These are phyloP conservation scores for Empidonax alnorum DNA, from an alignment of 2,113 vertebrate genomes.

Conservation along the genomic window DNA sequence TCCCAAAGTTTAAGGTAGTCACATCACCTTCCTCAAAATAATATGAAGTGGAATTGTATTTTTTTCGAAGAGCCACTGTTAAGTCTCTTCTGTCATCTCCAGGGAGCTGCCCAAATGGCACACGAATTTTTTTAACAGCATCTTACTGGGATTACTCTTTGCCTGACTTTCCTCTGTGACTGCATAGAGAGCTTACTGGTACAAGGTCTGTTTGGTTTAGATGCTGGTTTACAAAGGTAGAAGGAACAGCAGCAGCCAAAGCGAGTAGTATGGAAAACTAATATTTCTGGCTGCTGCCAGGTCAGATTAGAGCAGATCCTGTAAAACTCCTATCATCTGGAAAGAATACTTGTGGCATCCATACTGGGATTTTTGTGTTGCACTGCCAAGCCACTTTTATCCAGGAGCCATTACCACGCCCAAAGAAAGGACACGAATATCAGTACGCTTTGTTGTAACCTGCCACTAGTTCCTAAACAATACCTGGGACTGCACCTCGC, in stretches of 20 bases:
- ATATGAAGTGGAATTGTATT: not conserved
- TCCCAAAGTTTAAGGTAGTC: not conserved
- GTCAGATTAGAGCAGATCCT: not conserved
- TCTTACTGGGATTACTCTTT: not conserved
- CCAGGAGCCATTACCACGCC: not conserved
- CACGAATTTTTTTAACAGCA: not conserved
- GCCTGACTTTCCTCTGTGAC: not conserved
- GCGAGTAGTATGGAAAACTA: not conserved
- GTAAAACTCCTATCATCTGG: not conserved
- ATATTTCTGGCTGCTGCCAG: not conserved
- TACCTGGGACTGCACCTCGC: not conserved
- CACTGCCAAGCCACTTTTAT: not conserved
- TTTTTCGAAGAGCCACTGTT: not conserved
- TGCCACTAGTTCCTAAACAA: not conserved
- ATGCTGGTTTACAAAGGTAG: not conserved
- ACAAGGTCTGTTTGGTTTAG: not conserved
- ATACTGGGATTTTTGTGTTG: not conserved
- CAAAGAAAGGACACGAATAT: not conserved
- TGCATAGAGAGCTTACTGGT: not conserved
- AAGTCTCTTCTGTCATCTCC: not conserved
- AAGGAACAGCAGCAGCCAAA: not conserved
- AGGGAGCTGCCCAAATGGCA: not conserved
- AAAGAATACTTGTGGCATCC: not conserved
- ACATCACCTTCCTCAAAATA: not conserved
- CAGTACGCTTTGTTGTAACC: not conserved